Evolutionary conservation across 2,113 vertebrate species (phyloP), one percentile per base, ranked within the genome.

Genomic region (Corythaixoides concolor): DNA sequence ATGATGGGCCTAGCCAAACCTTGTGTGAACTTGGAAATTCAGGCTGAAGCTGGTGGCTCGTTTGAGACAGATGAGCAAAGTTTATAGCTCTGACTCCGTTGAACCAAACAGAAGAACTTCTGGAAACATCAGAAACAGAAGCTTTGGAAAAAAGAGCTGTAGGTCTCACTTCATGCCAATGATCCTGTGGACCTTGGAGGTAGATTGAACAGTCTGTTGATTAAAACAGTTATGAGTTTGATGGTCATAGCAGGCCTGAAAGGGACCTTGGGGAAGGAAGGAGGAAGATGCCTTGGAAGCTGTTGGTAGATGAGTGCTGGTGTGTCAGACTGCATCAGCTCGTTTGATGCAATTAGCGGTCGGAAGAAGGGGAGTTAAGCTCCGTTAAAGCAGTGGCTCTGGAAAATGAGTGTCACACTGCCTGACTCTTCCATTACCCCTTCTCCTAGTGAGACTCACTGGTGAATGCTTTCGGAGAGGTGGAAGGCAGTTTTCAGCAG

Each of bases 381-480:
- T 88, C 88, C 33, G 15, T 16, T 66, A 56, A 60, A 69, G 24
- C 28, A 78, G 24, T 4, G 4, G 37, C 49, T 77, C 64, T 85
- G 87, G 49, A 30, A 90, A 55, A 73, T 5, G 5, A 3, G 5
- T 49, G 7, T 62, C 3, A 12, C 9, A 3, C 37, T 66, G 27
- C 0, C 0, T 75, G 56, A 35, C 30, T 72, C 18, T 53, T 33
- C 20, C 3, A 0, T 74, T 52, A 26, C 0, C 47, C 5, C 8
- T 23, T 45, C 19, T 56, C 12, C 14, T 9, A 24, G 30, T 14
- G 50, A 69, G 69, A 23, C 62, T 74, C 43, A 5, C 12, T 27
- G 28, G 9, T 33, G 16, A 73, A 9, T 37, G 5, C 30, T 78
- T 80, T n/a, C 7, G 26, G 55, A 28, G 64, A 52, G 35, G 26